These are phyloP conservation scores for Chromobotia macracanthus DNA, from an alignment of 2,797 vertebrate genomes.

Conservation along the genomic window DNA sequence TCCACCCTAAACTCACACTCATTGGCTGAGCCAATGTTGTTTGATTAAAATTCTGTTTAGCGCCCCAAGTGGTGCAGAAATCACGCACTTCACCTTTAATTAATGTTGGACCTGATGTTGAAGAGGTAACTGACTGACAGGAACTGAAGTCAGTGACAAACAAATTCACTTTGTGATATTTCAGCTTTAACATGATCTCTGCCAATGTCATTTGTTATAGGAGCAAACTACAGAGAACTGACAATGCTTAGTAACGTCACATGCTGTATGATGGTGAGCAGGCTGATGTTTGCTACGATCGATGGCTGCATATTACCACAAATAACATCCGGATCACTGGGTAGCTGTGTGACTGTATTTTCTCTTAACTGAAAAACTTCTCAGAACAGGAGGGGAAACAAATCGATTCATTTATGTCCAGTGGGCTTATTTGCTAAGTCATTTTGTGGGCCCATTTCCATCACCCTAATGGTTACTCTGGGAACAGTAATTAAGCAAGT, in stretches of 20 bases:
- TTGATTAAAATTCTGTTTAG: neutral
- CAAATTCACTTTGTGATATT: conserved; percentile 25
- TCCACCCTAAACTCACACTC: neutral
- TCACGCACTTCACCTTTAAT: neutral
- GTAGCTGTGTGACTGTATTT: conserved; percentile 27
- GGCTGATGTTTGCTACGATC: conserved; percentile 29
- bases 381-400: conserved; percentile 22
- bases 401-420: conserved; percentile 46
- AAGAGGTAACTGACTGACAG: conserved; percentile 36
- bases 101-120: conserved; percentile 3
- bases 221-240: conserved; percentile 9
- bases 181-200: conserved; percentile 19
- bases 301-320: conserved; percentile 12
- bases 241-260: conserved; percentile 20
- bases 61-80: neutral
- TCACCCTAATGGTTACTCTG: conserved; percentile 49
- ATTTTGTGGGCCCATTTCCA: conserved; percentile 45
- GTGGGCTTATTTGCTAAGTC: conserved; percentile 42
- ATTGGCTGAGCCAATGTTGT: neutral
- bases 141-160: conserved; percentile 4
- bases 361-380: conserved; percentile 27
- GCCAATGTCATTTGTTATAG: neutral
- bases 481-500: conserved; percentile 47
- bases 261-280: neutral
- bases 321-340: conserved; percentile 15